phyloP scores from a whole-genome alignment of 2,888 invertebrate genomes.

The Fissipunctia ypsillon region DNA sequence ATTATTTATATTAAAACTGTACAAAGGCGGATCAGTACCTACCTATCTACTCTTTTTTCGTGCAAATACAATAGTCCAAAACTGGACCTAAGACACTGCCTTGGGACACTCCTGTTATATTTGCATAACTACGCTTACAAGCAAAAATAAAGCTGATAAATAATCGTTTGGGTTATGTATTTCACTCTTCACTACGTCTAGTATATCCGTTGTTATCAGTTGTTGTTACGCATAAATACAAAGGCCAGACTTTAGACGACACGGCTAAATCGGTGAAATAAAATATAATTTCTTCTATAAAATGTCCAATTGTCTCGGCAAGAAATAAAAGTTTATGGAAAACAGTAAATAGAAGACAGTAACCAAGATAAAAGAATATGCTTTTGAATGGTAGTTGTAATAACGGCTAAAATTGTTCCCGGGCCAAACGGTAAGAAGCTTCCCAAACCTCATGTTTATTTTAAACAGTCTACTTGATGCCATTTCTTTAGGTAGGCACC shows the following conservation, averaged over 20 bases:
- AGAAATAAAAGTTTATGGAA: constrained; percentile 75
- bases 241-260: constrained; percentile 76
- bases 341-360: constrained; percentile 67
- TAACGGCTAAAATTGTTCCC: constrained; percentile 44
- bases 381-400: constrained; percentile 70
- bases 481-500: constrained; percentile 9
- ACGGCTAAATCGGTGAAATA: constrained; percentile 75
- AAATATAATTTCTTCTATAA: constrained; percentile 78
- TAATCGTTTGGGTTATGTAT: constrained; percentile 71
- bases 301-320: constrained; percentile 73
- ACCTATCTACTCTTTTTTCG: not conserved
- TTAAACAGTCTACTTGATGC: constrained; percentile 77
- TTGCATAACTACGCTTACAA: constrained; percentile 11
- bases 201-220: constrained; percentile 67
- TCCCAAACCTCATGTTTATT: constrained; percentile 74
- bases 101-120: constrained; percentile 11
- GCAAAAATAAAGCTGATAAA: constrained; percentile 14
- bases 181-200: constrained; percentile 73
- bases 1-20: constrained; percentile 1
- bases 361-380: constrained; percentile 66
- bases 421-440: constrained; percentile 73
- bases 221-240: constrained; percentile 67
- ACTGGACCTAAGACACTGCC: not conserved
- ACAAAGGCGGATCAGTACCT: not conserved
- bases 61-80: not conserved